A percentile compares a stretch with the other conserved stretches of the same genome.
Evolutionary conservation across 35 echinoderm and acorn worm species (phyloP).

Genomic region (Lytechinus variegatus): DNA sequence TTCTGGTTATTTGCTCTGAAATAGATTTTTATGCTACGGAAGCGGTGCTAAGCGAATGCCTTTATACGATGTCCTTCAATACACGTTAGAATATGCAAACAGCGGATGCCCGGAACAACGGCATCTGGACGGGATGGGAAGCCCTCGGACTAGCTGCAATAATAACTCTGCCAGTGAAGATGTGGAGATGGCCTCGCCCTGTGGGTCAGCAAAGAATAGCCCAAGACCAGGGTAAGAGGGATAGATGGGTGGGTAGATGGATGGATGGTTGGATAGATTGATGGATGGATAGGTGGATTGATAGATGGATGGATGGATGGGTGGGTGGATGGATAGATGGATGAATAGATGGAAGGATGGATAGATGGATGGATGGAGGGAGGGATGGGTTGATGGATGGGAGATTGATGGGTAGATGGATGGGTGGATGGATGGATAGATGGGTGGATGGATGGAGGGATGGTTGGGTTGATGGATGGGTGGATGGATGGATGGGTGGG

Average conservation of each 20-base stretch:
- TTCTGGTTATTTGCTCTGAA: background rate
- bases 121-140: background rate
- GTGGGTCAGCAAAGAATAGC: slow-evolving; percentile 55
- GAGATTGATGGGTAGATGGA: too few relatives aligned
- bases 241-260: background rate
- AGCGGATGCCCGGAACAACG: slow-evolving; percentile 63
- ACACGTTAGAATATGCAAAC: slow-evolving; percentile 94
- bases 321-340: too few relatives aligned
- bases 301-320: too few relatives aligned
- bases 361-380: too few relatives aligned
- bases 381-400: too few relatives aligned
- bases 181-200: slow-evolving; percentile 90
- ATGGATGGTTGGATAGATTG: too few relatives aligned
- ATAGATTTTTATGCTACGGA: slow-evolving; percentile 88
- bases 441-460: too few relatives aligned
- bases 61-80: slow-evolving; percentile 90
- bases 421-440: too few relatives aligned
- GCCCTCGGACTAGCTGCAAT: slow-evolving; percentile 24
- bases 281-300: too few relatives aligned
- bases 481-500: too few relatives aligned
- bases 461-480: too few relatives aligned
- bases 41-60: slow-evolving; percentile 93
- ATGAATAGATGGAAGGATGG: too few relatives aligned
- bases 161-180: slow-evolving; percentile 65
- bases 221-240: slow-evolving; percentile 53